phyloP scores from a whole-genome alignment of 2,797 vertebrate genomes.

The Parambassis ranga region DNA sequence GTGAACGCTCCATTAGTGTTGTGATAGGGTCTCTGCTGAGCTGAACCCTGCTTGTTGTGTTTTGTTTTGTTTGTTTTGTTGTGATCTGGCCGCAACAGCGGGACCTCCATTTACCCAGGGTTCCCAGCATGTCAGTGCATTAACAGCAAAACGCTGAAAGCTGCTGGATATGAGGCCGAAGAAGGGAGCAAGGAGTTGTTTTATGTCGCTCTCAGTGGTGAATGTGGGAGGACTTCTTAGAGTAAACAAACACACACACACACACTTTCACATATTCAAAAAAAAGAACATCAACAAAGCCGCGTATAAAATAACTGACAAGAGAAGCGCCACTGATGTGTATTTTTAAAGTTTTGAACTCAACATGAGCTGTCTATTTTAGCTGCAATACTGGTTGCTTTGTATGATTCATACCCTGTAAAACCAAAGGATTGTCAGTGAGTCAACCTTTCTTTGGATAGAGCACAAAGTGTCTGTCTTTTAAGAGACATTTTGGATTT shows the following conservation, averaged over 20 bases:
- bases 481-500: background rate
- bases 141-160: slow-evolving; percentile 34
- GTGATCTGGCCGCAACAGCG: slow-evolving; percentile 42
- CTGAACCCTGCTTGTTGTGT: slow-evolving; percentile 43
- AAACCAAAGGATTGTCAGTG: slow-evolving; percentile 5
- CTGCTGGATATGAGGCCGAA: slow-evolving; percentile 24
- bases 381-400: background rate
- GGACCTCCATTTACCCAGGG: slow-evolving; percentile 47
- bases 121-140: slow-evolving; percentile 47
- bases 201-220: slow-evolving; percentile 21
- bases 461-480: background rate
- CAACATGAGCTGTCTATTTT: background rate
- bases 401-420: background rate
- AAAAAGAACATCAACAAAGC: slow-evolving; percentile 2
- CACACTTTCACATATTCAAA: background rate
- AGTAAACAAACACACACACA: slow-evolving; percentile 9
- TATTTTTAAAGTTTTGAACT: slow-evolving; percentile 14
- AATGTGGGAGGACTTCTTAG: slow-evolving; percentile 24
- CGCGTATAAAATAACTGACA: background rate
- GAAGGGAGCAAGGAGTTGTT: slow-evolving; percentile 32
- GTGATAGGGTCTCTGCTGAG: slow-evolving; percentile 39
- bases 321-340: background rate
- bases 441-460: background rate
- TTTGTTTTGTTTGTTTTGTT: slow-evolving; percentile 52
- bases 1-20: slow-evolving; percentile 56